phyloP scores from a whole-genome alignment of 2,113 vertebrate species.

The Reinhardtius hippoglossoides region DNA sequence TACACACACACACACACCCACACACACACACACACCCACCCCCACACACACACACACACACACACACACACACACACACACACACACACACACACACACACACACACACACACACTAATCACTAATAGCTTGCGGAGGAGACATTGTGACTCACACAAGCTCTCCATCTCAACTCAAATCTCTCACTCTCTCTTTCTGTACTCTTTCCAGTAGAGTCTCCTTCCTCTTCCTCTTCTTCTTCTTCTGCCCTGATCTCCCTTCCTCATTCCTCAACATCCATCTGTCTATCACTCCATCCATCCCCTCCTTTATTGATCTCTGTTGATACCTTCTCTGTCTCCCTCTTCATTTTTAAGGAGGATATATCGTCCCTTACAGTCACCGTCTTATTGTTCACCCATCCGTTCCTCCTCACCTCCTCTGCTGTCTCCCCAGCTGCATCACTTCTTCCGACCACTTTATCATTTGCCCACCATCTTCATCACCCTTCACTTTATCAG shows the following conservation, averaged over 20 bases:
- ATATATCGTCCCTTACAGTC: constrained; percentile 36
- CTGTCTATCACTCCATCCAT: constrained; percentile 13
- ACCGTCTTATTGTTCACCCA: constrained; percentile 29
- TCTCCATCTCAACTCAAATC: constrained; percentile 56
- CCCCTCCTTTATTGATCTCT: constrained; percentile 38
- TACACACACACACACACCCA: constrained; percentile 22
- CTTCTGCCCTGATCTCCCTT: constrained; percentile 8
- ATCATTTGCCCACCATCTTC: constrained; percentile 32
- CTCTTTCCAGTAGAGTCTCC: constrained; percentile 28
- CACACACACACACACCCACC: constrained; percentile 34
- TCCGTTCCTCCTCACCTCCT: constrained; percentile 45
- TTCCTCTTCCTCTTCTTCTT: background rate
- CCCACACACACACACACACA: constrained; percentile 27
- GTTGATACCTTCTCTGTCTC: constrained; percentile 29
- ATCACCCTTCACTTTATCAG: constrained; percentile 13
- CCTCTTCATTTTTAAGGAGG: constrained; percentile 47
- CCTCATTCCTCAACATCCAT: constrained; percentile 10
- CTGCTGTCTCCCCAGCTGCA: constrained; percentile 5
- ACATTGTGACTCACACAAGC: constrained; percentile 69
- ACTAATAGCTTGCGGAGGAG: constrained; percentile 71
- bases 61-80: constrained; percentile 28
- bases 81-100: constrained; percentile 26
- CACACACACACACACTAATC: constrained; percentile 53
- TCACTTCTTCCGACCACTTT: background rate
- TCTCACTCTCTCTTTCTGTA: constrained; percentile 25